These are phyloP conservation scores for Aphaenogaster rudis DNA, from an alignment of 1,140 invertebrate species.

Conservation along the genomic window DNA sequence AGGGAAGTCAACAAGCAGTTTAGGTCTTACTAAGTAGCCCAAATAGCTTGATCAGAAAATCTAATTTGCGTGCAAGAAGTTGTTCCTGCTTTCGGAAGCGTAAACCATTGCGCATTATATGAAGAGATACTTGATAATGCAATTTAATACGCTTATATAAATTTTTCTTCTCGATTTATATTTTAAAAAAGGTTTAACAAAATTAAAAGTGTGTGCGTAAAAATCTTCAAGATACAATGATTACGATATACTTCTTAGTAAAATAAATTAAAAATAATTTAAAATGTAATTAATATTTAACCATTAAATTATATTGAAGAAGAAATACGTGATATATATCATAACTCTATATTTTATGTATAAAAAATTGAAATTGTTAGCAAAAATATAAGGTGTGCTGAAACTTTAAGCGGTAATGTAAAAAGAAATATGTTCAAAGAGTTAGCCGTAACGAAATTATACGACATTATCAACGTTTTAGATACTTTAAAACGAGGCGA, in stretches of 20 bases:
- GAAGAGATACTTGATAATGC: not conserved
- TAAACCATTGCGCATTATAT: conserved; percentile 4
- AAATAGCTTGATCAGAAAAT: conserved; percentile 47
- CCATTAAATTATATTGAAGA: not conserved
- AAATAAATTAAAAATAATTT: not conserved
- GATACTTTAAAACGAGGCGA: conserved; percentile 7
- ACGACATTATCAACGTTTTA: not conserved
- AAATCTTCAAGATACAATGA: not conserved
- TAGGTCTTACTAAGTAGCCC: conserved; percentile 1
- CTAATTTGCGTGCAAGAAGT: conserved; percentile 41
- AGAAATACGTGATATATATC: not conserved
- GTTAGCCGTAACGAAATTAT: not conserved
- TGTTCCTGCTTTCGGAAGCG: not conserved
- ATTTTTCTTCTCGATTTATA: not conserved
- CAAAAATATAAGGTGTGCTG: no score
- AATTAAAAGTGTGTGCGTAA: not conserved
- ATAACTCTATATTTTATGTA: no score
- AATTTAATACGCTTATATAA: not conserved
- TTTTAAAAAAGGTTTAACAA: not conserved
- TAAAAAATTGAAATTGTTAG: no score
- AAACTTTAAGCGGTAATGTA: no score
- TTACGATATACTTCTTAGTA: not conserved
- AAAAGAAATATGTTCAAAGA: not conserved
- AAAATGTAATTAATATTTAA: conserved; percentile 20
- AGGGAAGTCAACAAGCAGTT: conserved; percentile 39